Evolutionary conservation across 2,888 invertebrate genomes (phyloP).

Genomic region (Pterobdella sp.): DNA sequence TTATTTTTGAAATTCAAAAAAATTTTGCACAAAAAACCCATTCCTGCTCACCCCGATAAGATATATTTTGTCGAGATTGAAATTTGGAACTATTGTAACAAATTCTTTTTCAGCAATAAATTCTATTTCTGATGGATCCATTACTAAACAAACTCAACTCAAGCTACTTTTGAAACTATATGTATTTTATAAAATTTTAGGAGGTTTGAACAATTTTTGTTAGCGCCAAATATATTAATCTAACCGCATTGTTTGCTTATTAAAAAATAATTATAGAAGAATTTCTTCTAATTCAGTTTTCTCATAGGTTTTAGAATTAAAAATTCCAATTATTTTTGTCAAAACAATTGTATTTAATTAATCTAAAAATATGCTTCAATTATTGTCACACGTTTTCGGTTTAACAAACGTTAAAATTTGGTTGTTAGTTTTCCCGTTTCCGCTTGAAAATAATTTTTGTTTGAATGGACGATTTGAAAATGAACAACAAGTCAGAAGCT

Average conservation of each 20-base stretch:
- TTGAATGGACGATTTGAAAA: slow-evolving; percentile 8
- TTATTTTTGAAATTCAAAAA: not conserved
- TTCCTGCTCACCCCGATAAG: slow-evolving; percentile 51
- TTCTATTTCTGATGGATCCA: slow-evolving; percentile 54
- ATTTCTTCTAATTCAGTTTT: too few relatives aligned
- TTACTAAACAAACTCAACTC: slow-evolving; percentile 31
- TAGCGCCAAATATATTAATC: too few relatives aligned
- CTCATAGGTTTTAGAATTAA: too few relatives aligned
- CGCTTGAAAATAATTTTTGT: slow-evolving; percentile 9
- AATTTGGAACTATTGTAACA: slow-evolving; percentile 80
- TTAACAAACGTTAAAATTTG: too few relatives aligned
- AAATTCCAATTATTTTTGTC: too few relatives aligned
- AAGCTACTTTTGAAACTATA: not conserved
- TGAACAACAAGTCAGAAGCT: slow-evolving; percentile 7
- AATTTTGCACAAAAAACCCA: slow-evolving; percentile 21
- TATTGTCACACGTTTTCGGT: too few relatives aligned
- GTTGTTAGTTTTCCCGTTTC: not conserved
- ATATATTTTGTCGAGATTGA: slow-evolving; percentile 60
- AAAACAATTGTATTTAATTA: too few relatives aligned
- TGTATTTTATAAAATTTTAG: too few relatives aligned
- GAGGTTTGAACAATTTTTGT: too few relatives aligned
- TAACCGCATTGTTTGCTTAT: too few relatives aligned
- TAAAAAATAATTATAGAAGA: too few relatives aligned
- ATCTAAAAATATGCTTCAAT: too few relatives aligned
- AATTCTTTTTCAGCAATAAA: slow-evolving; percentile 81